A percentile compares a stretch with the other conserved stretches of the same genome.
phyloP scores from a whole-genome alignment of 2,113 vertebrate genomes.

The Tonatia bakeri region DNA sequence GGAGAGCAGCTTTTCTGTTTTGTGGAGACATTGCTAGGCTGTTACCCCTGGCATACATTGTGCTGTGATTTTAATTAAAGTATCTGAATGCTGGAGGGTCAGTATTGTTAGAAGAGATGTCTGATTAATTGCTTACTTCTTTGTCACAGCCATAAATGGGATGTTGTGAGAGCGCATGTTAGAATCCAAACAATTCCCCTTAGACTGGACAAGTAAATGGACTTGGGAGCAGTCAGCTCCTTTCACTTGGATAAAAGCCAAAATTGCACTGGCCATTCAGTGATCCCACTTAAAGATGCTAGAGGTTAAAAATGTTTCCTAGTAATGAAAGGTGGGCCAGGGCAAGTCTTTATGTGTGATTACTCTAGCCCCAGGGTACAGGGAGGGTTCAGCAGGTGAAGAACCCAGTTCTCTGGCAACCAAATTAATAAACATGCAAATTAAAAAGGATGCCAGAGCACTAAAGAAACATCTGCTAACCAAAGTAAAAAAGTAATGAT shows the following conservation, averaged over 20 bases:
- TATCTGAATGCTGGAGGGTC: conserved; percentile 83
- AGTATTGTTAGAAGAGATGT: conserved; percentile 78
- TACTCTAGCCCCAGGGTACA: not conserved
- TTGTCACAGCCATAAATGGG: conserved; percentile 76
- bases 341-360: not conserved
- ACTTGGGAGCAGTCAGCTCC: conserved; percentile 55
- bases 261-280: conserved; percentile 5
- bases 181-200: conserved; percentile 71
- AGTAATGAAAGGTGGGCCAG: not conserved
- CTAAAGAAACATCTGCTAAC: conserved; percentile 84
- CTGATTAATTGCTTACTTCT: conserved; percentile 84
- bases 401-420: conserved; percentile 67
- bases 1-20: conserved; percentile 67
- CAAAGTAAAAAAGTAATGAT: conserved; percentile 79
- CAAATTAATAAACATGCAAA: conserved; percentile 83
- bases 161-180: conserved; percentile 65
- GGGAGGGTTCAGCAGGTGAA: conserved; percentile 48
- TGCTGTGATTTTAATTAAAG: conserved; percentile 82
- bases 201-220: conserved; percentile 50
- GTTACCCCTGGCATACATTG: conserved; percentile 77
- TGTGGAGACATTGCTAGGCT: conserved; percentile 64
- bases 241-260: conserved; percentile 62
- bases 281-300: conserved; percentile 54
- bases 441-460: conserved; percentile 80
- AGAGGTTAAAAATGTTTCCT: conserved; percentile 36